phyloP scores from a whole-genome alignment of 2,113 vertebrate species.

The Microcebus murinus region DNA sequence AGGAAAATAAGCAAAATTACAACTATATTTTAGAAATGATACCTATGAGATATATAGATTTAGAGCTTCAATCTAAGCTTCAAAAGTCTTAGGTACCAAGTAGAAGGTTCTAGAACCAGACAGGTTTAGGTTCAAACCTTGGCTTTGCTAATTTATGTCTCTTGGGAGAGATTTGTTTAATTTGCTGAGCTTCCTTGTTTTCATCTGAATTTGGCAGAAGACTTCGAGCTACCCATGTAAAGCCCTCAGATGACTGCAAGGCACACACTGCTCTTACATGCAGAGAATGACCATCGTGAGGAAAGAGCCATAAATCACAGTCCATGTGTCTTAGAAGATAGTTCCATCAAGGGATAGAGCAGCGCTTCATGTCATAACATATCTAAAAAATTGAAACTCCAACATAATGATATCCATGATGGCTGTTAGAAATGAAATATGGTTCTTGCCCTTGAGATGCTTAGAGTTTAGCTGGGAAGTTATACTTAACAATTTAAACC shows the following conservation, averaged over 20 bases:
- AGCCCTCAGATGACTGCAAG: neutral
- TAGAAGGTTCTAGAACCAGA: neutral
- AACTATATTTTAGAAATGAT: neutral
- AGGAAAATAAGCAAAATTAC: neutral
- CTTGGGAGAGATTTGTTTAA: neutral
- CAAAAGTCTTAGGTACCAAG: neutral
- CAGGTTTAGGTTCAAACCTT: neutral
- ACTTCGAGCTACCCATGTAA: neutral
- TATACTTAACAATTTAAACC: neutral
- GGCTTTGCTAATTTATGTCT: neutral
- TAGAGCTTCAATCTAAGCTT: neutral
- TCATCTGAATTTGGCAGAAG: neutral
- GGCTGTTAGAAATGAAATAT: neutral
- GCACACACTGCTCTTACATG: fast-evolving
- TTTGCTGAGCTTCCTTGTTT: neutral
- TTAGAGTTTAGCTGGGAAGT: neutral
- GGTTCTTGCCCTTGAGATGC: neutral
- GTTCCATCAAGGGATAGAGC: fast-evolving
- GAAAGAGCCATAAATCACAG: neutral
- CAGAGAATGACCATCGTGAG: neutral
- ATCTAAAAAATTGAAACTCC: neutral
- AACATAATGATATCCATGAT: neutral
- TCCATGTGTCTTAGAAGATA: neutral
- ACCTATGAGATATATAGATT: neutral
- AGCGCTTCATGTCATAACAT: neutral